phyloP scores from a whole-genome alignment of 2,797 vertebrate species.

The Rhabdomys pumilio region DNA sequence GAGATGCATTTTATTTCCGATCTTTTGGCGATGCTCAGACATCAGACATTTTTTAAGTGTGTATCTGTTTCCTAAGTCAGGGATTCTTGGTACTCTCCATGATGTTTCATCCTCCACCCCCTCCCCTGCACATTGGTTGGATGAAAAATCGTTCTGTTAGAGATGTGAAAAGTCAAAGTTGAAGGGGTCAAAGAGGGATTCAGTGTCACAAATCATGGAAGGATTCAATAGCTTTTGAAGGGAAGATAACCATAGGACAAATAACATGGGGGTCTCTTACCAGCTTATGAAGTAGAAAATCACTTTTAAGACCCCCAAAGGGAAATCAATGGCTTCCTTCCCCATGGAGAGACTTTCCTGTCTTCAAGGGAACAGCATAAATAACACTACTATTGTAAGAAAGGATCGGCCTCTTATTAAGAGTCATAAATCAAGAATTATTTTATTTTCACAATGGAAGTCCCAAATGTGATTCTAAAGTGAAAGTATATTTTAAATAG shows the following conservation, averaged over 20 bases:
- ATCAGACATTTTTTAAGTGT: rapidly evolving
- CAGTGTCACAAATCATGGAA: slow-evolving; percentile 26
- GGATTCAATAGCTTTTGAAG: slow-evolving; percentile 33
- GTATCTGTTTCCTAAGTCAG: not conserved
- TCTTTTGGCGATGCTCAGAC: not conserved
- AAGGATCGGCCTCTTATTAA: slow-evolving; percentile 80
- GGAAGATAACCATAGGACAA: slow-evolving; percentile 56
- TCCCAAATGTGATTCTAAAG: slow-evolving; percentile 76
- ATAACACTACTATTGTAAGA: slow-evolving; percentile 81
- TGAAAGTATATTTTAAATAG: slow-evolving; percentile 76
- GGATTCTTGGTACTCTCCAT: not conserved
- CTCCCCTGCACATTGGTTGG: not conserved
- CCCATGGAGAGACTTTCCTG: slow-evolving; percentile 72
- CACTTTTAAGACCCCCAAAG: slow-evolving; percentile 77
- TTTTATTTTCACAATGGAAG: slow-evolving; percentile 76
- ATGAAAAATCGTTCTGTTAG: not conserved
- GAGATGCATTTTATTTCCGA: not conserved
- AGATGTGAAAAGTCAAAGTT: slow-evolving; percentile 10
- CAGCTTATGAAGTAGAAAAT: slow-evolving; percentile 74
- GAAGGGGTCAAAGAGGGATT: slow-evolving; percentile 71
- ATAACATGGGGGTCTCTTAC: slow-evolving; percentile 50
- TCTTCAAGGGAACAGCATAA: slow-evolving; percentile 79
- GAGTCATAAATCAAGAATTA: slow-evolving; percentile 80
- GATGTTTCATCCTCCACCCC: not conserved
- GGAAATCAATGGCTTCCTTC: slow-evolving; percentile 77